phyloP scores from a whole-genome alignment of 1,140 invertebrate species.

The Drosophila littoralis region DNA sequence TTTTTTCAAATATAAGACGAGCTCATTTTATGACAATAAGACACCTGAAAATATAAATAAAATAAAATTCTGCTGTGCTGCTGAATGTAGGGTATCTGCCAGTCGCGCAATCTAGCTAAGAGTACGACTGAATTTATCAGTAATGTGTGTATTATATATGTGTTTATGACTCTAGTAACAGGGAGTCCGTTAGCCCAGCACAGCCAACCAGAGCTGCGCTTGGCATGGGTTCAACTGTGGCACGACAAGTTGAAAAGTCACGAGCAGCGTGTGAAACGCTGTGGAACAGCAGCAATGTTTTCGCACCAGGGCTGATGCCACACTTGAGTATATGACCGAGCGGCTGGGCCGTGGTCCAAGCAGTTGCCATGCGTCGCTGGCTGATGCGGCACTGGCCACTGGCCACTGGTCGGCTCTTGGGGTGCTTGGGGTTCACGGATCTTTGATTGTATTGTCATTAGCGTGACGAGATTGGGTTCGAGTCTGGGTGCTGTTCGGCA shows the following conservation, averaged over 20 bases:
- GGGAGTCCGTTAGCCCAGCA: neutral
- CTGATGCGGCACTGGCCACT: constrained; percentile 15
- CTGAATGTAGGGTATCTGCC: too few relatives aligned
- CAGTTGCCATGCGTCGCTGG: constrained; percentile 69
- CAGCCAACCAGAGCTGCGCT: too few relatives aligned
- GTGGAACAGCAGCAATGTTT: neutral
- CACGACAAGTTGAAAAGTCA: constrained; percentile 17
- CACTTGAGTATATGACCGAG: constrained; percentile 48
- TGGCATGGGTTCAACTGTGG: neutral
- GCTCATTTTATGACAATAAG: too few relatives aligned
- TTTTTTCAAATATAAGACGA: too few relatives aligned
- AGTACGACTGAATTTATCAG: too few relatives aligned
- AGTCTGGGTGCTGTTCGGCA: constrained; percentile 1
- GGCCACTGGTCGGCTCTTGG: neutral
- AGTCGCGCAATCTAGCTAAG: too few relatives aligned
- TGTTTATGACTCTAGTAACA: neutral
- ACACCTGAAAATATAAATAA: too few relatives aligned
- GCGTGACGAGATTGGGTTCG: constrained; percentile 49
- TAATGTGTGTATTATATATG: too few relatives aligned
- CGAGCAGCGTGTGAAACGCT: constrained; percentile 36
- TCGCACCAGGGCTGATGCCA: neutral
- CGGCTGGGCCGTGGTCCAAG: constrained; percentile 15
- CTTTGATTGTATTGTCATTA: constrained; percentile 79
- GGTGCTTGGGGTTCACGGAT: constrained; percentile 36
- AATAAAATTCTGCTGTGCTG: too few relatives aligned